phyloP scores from a whole-genome alignment of 2,113 vertebrate genomes.

The Mustela lutreola region DNA sequence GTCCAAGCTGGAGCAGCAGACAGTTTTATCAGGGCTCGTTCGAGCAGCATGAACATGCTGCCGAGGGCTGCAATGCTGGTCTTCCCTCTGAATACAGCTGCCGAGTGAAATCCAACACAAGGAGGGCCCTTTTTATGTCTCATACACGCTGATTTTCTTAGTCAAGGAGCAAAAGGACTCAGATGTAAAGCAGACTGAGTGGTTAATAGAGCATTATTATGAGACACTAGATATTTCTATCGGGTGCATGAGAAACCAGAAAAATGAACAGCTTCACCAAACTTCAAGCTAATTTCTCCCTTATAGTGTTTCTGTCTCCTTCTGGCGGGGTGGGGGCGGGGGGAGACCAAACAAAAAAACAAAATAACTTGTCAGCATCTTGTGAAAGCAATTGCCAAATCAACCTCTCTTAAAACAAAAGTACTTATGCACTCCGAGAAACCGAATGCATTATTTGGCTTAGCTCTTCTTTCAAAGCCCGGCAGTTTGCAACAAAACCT shows the following conservation, averaged over 20 bases:
- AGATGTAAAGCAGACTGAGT: background rate
- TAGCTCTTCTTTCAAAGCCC: constrained; percentile 26
- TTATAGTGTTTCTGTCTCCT: constrained; percentile 11
- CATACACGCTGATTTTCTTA: background rate
- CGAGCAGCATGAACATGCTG: background rate
- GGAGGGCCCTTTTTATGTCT: background rate
- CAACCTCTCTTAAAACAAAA: constrained; percentile 50
- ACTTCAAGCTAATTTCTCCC: constrained; percentile 29
- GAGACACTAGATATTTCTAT: background rate
- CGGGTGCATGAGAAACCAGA: background rate
- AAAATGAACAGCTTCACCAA: background rate
- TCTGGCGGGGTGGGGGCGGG: background rate
- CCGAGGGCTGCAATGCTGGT: too few species aligned
- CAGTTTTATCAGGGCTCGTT: background rate
- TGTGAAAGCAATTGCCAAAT: constrained; percentile 16
- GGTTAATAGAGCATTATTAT: background rate
- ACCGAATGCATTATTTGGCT: background rate
- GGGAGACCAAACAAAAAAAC: background rate
- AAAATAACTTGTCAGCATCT: background rate
- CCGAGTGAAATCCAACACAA: background rate
- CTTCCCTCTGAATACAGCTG: background rate
- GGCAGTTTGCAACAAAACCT: background rate
- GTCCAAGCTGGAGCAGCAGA: background rate
- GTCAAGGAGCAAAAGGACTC: background rate
- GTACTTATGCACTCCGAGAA: constrained; percentile 16